Evolutionary conservation across 2,113 vertebrate genomes (phyloP), one percentile per base, ranked within the genome.

Genomic region (Brienomyrus longianalis): DNA sequence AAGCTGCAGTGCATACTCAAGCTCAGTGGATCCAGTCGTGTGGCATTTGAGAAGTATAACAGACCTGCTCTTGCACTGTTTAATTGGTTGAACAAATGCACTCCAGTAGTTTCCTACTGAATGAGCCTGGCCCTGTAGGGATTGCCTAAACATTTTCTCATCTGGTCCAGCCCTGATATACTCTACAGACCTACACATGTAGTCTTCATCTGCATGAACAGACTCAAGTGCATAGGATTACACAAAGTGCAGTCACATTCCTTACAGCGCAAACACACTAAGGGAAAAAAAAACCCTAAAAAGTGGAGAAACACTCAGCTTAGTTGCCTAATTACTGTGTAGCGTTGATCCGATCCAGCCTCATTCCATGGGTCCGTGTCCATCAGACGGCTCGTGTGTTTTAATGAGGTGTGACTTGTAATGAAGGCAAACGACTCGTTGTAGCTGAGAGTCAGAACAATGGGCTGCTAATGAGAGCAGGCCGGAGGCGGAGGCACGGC

Each of bases 1-100:
- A 95, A 96, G 95, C 96, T 95, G 96, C 96, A 96, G 93, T 93
- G 85, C 91, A 89, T 91, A 66, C 31, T 39, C 91, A 90, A 45
- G 45, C 23, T 48, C 83, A 84, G 21, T 27, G 39, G 43, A 84
- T 84, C 45, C 83, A 84, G 21, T 47, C 39, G 15, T 39, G 77
- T 84, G 13, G 83, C 7, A 84, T 84, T 45, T 48, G 19, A 48
- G 43, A 7, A 84, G 3, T 23, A 19, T 23, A 83, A 83, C 35
- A 23, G 83, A 23, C 83, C 15, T 8, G 35, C 31, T 80, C 74
- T 43, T 48, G 8, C 21, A 84, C 13, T 43, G 10, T 48, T 48
- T 48, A 45, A 84, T n/a, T 48, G 83, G 45, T 47, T 45, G 83
- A 84, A 84, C 43, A 84, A 84, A 48, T 48, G 10, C 83, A 23